Evolutionary conservation across 2,888 invertebrate genomes (phyloP).

Genomic region (Drosophila percnosoma): DNA sequence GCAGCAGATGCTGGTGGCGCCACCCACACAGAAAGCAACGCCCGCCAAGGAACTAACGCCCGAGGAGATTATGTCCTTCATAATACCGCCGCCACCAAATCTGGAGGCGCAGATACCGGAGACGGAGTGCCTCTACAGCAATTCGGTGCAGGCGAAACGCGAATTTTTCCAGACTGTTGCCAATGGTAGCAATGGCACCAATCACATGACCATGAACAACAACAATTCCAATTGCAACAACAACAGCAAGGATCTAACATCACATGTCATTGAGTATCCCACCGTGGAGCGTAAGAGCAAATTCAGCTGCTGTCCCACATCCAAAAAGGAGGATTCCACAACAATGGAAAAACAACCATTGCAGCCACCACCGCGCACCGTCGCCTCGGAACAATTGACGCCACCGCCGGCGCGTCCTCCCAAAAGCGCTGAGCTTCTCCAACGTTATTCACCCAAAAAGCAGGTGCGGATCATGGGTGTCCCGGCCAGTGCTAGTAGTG

Average conservation of each 20-base stretch:
- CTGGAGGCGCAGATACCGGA: slow-evolving; percentile 85
- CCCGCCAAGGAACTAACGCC: slow-evolving; percentile 92
- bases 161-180: slow-evolving; percentile 67
- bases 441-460: slow-evolving; percentile 83
- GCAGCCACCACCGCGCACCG: slow-evolving; percentile 88
- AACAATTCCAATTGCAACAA: slow-evolving; percentile 9
- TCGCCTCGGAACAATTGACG: slow-evolving; percentile 87
- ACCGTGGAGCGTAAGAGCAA: slow-evolving; percentile 90
- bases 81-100: slow-evolving; percentile 92
- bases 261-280: slow-evolving; percentile 89
- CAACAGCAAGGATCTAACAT: slow-evolving; percentile 29
- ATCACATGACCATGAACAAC: slow-evolving; percentile 15
- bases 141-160: slow-evolving; percentile 82
- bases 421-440: slow-evolving; percentile 86
- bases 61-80: slow-evolving; percentile 93
- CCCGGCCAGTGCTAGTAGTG: slow-evolving; percentile 17
- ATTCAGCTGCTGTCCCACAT: slow-evolving; percentile 90
- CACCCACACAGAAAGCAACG: slow-evolving; percentile 91
- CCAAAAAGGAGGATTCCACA: slow-evolving; percentile 85
- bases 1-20: slow-evolving; percentile 91
- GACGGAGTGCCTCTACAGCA: slow-evolving; percentile 86
- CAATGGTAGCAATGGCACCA: slow-evolving; percentile 50
- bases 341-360: slow-evolving; percentile 77
- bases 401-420: slow-evolving; percentile 89
- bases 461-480: slow-evolving; percentile 57